Evolutionary conservation across 37 sponge, comb jelly and placozoan species (phyloP), one percentile per base, ranked within the genome.

Genomic region (Haliclona indistincta): DNA sequence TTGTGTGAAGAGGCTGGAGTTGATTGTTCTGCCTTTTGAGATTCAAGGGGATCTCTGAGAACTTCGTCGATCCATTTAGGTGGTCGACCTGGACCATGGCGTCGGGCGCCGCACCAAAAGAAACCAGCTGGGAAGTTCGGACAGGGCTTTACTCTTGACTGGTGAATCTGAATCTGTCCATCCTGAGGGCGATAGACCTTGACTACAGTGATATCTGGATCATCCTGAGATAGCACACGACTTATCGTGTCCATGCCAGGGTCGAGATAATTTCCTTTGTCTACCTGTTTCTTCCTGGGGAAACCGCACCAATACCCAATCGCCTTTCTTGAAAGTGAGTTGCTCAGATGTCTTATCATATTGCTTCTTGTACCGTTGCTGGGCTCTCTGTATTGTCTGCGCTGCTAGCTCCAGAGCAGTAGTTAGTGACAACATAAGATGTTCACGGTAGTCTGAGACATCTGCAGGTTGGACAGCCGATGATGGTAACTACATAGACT

Each of bases 171-270:
- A 32, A 81, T 73, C 8, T 36, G 19, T 1, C 61, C 74, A 33
- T 79, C 80, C 34, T 68, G 26, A 38, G 86, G 79, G 34, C 51
- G 63, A 38, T 77, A 79, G n/a, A 85, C 80, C 38, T 62, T 78
- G 17, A 15, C 44, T 0, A 72, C 74, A 5, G 44, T 36, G 28
- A 45, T 1, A 37, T 66, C 69, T 0, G 67, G 53, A 20, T 41
- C 43, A n/a, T 63, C 56, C 38, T 51, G 2, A 17, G 73, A 13
- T 7, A 28, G 7, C 6, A 79, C 51, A n/a, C n/a, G n/a, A n/a
- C 33, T 80, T 17, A 52, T 79, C 78, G 51, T 80, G 74, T 11
- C 86, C 86, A 63, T 73, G 71, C 86, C 80, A 85, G 0, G 80
- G 74, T 29, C 67, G 56, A 37, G 76, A 75, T 2, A 71, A 35